Percentiles rank a stretch among this genome's conserved stretches.
These are phyloP conservation scores for Semaprochilodus insignis DNA, from an alignment of 2,797 vertebrate species.

Conservation along the genomic window DNA sequence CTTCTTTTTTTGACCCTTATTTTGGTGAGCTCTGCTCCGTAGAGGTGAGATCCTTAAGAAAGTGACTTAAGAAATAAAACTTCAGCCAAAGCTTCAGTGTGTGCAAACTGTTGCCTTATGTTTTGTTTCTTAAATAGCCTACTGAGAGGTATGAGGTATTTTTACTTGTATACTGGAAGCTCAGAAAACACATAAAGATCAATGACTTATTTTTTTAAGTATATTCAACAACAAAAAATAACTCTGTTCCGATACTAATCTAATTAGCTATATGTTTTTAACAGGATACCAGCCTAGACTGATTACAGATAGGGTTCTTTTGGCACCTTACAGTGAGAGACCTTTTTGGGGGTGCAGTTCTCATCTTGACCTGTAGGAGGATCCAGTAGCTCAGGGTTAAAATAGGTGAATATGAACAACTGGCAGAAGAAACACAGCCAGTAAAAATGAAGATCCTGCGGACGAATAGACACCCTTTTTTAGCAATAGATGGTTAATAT, in stretches of 20 bases:
- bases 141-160: too few species aligned
- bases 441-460: neutral
- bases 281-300: neutral
- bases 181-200: neutral
- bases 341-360: conserved; percentile 60
- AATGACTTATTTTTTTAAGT: neutral
- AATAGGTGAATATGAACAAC: neutral
- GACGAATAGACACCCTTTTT: neutral
- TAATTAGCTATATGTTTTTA: neutral
- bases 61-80: neutral
- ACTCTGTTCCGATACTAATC: too few species aligned
- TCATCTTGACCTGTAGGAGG: conserved; percentile 68
- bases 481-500: too few species aligned
- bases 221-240: too few species aligned
- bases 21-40: neutral
- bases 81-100: neutral
- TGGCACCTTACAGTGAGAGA: neutral
- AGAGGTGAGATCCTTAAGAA: neutral
- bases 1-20: neutral
- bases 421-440: neutral
- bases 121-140: too few species aligned
- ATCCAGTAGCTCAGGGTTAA: conserved; percentile 35
- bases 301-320: neutral
- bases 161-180: too few species aligned
- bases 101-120: neutral